These are phyloP conservation scores for Atractosteus spatula DNA, from an alignment of 2,113 vertebrate genomes.

Conservation along the genomic window DNA sequence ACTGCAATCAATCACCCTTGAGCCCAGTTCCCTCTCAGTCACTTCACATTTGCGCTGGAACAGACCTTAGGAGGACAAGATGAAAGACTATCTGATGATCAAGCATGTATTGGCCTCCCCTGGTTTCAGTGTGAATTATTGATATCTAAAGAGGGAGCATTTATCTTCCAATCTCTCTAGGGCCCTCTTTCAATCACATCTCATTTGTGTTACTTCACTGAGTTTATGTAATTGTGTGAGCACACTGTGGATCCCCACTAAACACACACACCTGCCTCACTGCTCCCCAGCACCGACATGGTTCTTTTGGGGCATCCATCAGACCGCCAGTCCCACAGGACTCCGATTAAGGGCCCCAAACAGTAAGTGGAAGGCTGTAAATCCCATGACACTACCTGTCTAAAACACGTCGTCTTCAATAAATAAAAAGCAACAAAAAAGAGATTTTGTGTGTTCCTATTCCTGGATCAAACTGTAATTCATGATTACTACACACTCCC, in stretches of 20 bases:
- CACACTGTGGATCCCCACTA: constrained; percentile 51
- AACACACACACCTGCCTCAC: constrained; percentile 46
- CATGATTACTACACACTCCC: too few species aligned
- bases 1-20: background rate
- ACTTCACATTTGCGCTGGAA: background rate
- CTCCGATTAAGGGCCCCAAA: too few species aligned
- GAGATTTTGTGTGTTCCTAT: background rate
- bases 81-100: background rate
- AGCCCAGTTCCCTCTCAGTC: background rate
- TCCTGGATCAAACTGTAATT: too few species aligned
- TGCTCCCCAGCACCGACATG: constrained; percentile 32
- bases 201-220: constrained; percentile 65
- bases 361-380: background rate
- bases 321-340: background rate
- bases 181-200: constrained; percentile 52
- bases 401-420: background rate
- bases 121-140: constrained; percentile 63
- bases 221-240: constrained; percentile 49
- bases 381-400: background rate
- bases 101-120: constrained; percentile 33
- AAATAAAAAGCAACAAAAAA: background rate
- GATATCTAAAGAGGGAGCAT: constrained; percentile 56
- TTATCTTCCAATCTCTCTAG: constrained; percentile 51
- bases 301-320: constrained; percentile 24
- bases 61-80: constrained; percentile 32